Base-by-base conservation (phyloP, 1,140 invertebrate genomes). In the Trialeurodes vaporariorum region DNA sequence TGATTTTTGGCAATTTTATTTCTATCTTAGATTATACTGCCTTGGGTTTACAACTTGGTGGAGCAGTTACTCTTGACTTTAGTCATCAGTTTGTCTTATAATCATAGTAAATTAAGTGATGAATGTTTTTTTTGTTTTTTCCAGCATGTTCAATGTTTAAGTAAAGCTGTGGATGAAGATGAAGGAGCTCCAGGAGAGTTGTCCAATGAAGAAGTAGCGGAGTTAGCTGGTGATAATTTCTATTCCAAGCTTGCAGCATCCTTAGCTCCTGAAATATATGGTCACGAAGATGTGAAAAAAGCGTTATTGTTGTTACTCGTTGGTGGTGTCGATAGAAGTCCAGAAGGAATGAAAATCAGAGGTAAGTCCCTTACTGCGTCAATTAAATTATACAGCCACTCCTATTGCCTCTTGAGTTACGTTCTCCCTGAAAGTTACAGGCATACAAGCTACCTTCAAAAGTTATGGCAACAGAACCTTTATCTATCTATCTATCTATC, bases 241-340 rank as follows among this genome's bases (percentile, higher is more conserved):
- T 99, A 99, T 77, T 86, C 89, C 2, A 93, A 94, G 76, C 81
- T 99, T 72, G 94, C 98, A 2, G 83, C 81, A 61, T 96, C 93
- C 69, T 87, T 99, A 72, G 97, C 98, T 40, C 98, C 98, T 0
- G 98, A 99, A 84, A 99, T 99, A 75, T 99, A 96, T 77, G 98
- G 98, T 0, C 93, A 98, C 76, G 87, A 96, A 73, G 96, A 99
- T 81, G 90, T 99, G 0, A 99, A 99, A 78, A 99, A 99, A 78
- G 96, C 96, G 0, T 77, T 99, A 24, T 77, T 99, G 2, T 77
- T 99, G 62, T 79, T 98, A 63, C 81, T 99, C 0, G 95, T 99
- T 1, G 98, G 98, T 17, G 96, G 96, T 59, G 94, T 98, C 0
- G 95, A 98, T 76, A 90, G 89, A 75, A 90, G 86, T 69, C 90